A percentile compares a stretch with the other conserved stretches of the same genome.
phyloP scores from a whole-genome alignment of 2,888 invertebrate genomes.

The Drosophila meridiana region DNA sequence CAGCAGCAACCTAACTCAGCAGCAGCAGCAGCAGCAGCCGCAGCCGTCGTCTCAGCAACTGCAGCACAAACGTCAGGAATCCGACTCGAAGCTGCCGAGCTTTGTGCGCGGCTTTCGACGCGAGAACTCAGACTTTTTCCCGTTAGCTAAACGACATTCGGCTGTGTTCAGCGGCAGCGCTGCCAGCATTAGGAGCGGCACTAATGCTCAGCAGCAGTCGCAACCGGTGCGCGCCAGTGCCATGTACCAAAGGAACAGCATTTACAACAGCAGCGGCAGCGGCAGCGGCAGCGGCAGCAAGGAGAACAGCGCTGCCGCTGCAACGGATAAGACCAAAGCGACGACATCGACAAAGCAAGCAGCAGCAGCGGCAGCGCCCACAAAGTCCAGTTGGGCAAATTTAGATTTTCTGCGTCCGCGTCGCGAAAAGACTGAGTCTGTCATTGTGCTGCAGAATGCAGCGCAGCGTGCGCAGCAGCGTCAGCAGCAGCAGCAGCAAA shows the following conservation, averaged over 20 bases:
- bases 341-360: slow-evolving; percentile 46
- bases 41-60: slow-evolving; percentile 14
- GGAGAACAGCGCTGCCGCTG: slow-evolving; percentile 26
- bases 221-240: slow-evolving; percentile 88
- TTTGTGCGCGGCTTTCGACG: slow-evolving; percentile 92
- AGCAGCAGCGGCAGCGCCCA: slow-evolving; percentile 39
- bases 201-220: slow-evolving; percentile 68
- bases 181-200: slow-evolving; percentile 69
- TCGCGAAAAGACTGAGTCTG: slow-evolving; percentile 95
- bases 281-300: slow-evolving; percentile 33
- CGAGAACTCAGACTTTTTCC: slow-evolving; percentile 94
- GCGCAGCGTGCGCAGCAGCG: slow-evolving; percentile 86
- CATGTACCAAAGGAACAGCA: slow-evolving; percentile 89
- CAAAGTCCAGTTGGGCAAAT: slow-evolving; percentile 83
- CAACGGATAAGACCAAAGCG: slow-evolving; percentile 38
- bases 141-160: slow-evolving; percentile 91
- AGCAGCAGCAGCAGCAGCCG: slow-evolving; percentile 16
- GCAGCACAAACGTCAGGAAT: slow-evolving; percentile 89
- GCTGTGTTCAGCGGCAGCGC: slow-evolving; percentile 86
- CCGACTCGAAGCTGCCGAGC: slow-evolving; percentile 89
- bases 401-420: slow-evolving; percentile 88
- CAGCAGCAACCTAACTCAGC: slow-evolving; percentile 32
- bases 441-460: slow-evolving; percentile 91
- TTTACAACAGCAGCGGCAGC: slow-evolving; percentile 71
- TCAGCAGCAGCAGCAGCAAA: slow-evolving; percentile 82